phyloP scores from a whole-genome alignment of 2,888 invertebrate genomes.

The Aproaerema taeniolella region DNA sequence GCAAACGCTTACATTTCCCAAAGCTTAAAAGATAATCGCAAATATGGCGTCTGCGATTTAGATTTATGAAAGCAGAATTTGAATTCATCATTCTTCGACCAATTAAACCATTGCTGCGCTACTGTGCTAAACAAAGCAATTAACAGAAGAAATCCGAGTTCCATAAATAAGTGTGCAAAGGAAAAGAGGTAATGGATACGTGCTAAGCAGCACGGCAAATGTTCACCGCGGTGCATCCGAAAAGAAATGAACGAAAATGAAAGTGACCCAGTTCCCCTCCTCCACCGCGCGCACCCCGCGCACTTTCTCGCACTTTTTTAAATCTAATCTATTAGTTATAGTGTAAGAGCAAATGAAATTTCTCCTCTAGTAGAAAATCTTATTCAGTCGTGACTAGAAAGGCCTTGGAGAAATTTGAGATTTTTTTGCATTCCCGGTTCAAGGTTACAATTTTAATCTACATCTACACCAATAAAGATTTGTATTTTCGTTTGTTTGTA shows the following conservation, averaged over 20 bases:
- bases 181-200: slow-evolving; percentile 61
- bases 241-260: slow-evolving; percentile 76
- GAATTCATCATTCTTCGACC: slow-evolving; percentile 16
- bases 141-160: slow-evolving; percentile 27
- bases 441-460: too few relatives aligned
- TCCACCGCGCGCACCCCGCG: slow-evolving; percentile 35
- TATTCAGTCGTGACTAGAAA: slow-evolving; percentile 7
- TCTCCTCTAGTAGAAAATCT: slow-evolving; percentile 5
- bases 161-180: slow-evolving; percentile 46
- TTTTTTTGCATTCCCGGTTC: too few relatives aligned
- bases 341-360: slow-evolving; percentile 23
- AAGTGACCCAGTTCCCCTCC: slow-evolving; percentile 67
- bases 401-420: slow-evolving; percentile 3
- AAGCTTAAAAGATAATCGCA: too few relatives aligned
- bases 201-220: slow-evolving; percentile 60
- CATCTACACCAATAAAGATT: too few relatives aligned
- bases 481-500: too few relatives aligned
- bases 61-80: slow-evolving; percentile 13
- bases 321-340: slow-evolving; percentile 62
- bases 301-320: slow-evolving; percentile 67
- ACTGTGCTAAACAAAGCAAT: slow-evolving; percentile 19
- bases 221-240: slow-evolving; percentile 64
- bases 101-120: slow-evolving; percentile 16
- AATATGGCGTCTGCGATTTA: slow-evolving; percentile 4
- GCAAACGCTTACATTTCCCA: too few relatives aligned